Conservation (phyloP, 1,140 invertebrate species). For the Tetragnatha versicolor region DNA sequence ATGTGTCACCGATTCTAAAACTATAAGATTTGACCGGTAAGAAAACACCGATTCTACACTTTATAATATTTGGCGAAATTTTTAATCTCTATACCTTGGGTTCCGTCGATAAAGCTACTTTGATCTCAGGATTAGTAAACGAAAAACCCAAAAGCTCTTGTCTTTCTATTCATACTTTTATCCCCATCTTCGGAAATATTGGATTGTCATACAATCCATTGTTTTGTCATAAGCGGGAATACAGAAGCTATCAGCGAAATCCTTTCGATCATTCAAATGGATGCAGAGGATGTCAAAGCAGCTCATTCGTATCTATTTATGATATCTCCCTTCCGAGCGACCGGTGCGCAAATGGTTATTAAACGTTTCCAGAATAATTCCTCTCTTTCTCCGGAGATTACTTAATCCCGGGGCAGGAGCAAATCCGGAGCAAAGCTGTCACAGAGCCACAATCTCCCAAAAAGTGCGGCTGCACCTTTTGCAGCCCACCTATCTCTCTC, state of each 20-base stretch:
- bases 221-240: neutral
- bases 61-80: no score
- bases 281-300: conserved; percentile 29
- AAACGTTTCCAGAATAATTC: conserved; percentile 53
- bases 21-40: no score
- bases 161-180: no score
- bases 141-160: no score
- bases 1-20: no score
- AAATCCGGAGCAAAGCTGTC: conserved; percentile 52
- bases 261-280: conserved; percentile 14
- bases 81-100: no score
- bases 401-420: conserved; percentile 43
- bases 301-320: conserved; percentile 49
- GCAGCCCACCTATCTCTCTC: conserved; percentile 43
- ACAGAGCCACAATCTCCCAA: conserved; percentile 43
- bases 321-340: neutral
- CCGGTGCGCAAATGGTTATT: conserved; percentile 53
- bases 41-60: no score
- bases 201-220: no score
- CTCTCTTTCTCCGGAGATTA: conserved; percentile 54
- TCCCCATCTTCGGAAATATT: no score
- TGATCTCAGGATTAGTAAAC: no score
- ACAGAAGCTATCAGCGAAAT: conserved; percentile 7
- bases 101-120: no score
- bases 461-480: conserved; percentile 25